These are phyloP conservation scores for Epistrophe eligans DNA, from an alignment of 2,888 invertebrate species.

Conservation along the genomic window DNA sequence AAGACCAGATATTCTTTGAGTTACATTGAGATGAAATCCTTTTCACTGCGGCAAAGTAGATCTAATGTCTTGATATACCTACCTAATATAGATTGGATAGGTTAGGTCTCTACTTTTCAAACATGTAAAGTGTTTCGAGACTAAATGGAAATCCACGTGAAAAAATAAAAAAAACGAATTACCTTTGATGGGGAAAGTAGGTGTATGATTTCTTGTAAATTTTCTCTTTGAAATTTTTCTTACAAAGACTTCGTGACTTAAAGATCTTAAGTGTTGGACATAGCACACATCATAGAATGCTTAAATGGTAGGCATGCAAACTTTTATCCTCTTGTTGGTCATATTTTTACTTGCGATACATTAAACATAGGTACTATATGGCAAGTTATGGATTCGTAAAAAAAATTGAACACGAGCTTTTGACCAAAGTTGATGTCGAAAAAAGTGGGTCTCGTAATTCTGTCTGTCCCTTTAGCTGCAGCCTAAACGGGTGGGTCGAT, in stretches of 20 bases:
- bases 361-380: no score
- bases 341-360: not conserved
- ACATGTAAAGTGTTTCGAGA: not conserved
- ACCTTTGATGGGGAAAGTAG: conserved; percentile 39
- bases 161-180: conserved; percentile 26
- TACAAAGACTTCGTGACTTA: conserved; percentile 37
- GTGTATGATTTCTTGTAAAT: conserved; percentile 51
- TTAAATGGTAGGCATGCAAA: not conserved
- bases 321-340: not conserved
- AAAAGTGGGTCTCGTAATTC: no score
- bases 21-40: conserved; percentile 61
- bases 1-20: conserved; percentile 60
- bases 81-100: no score
- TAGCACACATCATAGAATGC: not conserved
- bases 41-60: conserved; percentile 51
- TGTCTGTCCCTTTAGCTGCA: no score
- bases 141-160: conserved; percentile 58
- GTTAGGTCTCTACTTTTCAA: no score
- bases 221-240: conserved; percentile 16
- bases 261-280: not conserved
- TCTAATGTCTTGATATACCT: conserved; percentile 63
- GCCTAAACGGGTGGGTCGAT: no score
- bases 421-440: no score
- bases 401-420: no score
- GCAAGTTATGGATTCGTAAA: no score